A percentile compares a stretch with the other conserved stretches of the same genome.
Evolutionary conservation across 2,888 invertebrate species (phyloP).

Genomic region (Himalopsyche japonica): DNA sequence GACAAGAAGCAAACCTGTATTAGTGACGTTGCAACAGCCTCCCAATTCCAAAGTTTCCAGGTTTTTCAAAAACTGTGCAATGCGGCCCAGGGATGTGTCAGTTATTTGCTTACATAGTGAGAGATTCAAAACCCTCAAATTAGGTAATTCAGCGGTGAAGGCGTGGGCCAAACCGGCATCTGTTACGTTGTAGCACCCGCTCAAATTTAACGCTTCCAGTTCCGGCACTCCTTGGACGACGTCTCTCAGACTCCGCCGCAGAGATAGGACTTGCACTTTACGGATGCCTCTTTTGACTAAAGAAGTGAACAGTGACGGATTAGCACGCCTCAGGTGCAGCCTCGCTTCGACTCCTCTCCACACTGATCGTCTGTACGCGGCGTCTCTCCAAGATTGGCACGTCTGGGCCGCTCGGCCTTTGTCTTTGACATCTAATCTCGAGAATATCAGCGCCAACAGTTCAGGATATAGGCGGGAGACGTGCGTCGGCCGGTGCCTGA

Average conservation of each 20-base stretch:
- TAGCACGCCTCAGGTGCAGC: slow-evolving; percentile 81
- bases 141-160: slow-evolving; percentile 75
- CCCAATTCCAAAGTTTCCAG: slow-evolving; percentile 87
- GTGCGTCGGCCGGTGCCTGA: slow-evolving; percentile 72
- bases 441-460: slow-evolving; percentile 88
- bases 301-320: slow-evolving; percentile 83
- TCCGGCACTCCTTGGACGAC: slow-evolving; percentile 85
- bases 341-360: slow-evolving; percentile 95
- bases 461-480: slow-evolving; percentile 91
- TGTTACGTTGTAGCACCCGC: slow-evolving; percentile 92
- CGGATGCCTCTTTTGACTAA: slow-evolving; percentile 86
- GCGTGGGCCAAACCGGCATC: slow-evolving; percentile 84
- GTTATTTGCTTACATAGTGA: slow-evolving; percentile 94
- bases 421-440: slow-evolving; percentile 84
- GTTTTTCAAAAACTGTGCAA: slow-evolving; percentile 83
- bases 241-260: slow-evolving; percentile 80
- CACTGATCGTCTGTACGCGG: slow-evolving; percentile 88
- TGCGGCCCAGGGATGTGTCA: slow-evolving; percentile 83
- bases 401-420: slow-evolving; percentile 90
- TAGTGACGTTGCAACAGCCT: slow-evolving; percentile 90
- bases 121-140: slow-evolving; percentile 80
- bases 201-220: slow-evolving; percentile 83
- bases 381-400: slow-evolving; percentile 87
- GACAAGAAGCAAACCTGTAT: slow-evolving; percentile 82
- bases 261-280: slow-evolving; percentile 84